A percentile compares a stretch with the other conserved stretches of the same genome.
phyloP scores from a whole-genome alignment of 1,140 invertebrate genomes.

The Dysdera silvatica region DNA sequence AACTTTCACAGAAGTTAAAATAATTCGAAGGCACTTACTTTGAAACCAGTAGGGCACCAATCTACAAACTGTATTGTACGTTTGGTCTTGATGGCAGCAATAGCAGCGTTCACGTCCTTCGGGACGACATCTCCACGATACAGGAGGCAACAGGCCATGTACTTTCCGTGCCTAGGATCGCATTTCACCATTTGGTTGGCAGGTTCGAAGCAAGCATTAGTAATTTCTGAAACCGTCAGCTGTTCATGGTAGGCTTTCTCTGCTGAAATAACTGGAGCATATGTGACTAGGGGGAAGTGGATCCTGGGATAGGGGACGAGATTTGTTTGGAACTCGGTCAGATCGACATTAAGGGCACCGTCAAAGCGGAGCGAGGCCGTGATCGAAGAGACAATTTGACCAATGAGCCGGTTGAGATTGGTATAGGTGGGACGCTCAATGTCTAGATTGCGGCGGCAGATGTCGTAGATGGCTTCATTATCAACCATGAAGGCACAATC shows the following conservation, averaged over 20 bases:
- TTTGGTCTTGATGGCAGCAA: conserved; percentile 76
- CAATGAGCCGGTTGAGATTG: conserved; percentile 51
- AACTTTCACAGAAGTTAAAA: too few species aligned
- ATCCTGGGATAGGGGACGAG: conserved; percentile 57
- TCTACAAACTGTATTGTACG: conserved; percentile 55
- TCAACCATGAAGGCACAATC: conserved; percentile 70
- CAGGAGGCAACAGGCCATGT: conserved; percentile 74
- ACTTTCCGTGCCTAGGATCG: conserved; percentile 46
- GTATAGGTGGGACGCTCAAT: conserved; percentile 56
- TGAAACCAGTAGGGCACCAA: conserved; percentile 42
- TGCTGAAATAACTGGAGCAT: conserved; percentile 73
- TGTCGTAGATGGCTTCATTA: conserved; percentile 65
- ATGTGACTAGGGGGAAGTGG: conserved; percentile 64
- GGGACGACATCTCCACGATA: conserved; percentile 68
- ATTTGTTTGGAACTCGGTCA: conserved; percentile 63
- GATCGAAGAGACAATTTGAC: conserved; percentile 54
- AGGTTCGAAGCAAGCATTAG: conserved; percentile 71
- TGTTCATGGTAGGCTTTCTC: conserved; percentile 78
- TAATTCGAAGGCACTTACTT: conserved; percentile 23
- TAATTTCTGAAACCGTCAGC: conserved; percentile 67
- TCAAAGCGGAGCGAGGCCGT: conserved; percentile 61
- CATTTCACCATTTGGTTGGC: conserved; percentile 76
- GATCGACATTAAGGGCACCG: conserved; percentile 60
- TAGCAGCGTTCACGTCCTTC: conserved; percentile 72
- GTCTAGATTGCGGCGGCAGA: conserved; percentile 56